Conservation (phyloP, 2,797 vertebrate genomes). For the Cryptoblepharus egeriae region DNA sequence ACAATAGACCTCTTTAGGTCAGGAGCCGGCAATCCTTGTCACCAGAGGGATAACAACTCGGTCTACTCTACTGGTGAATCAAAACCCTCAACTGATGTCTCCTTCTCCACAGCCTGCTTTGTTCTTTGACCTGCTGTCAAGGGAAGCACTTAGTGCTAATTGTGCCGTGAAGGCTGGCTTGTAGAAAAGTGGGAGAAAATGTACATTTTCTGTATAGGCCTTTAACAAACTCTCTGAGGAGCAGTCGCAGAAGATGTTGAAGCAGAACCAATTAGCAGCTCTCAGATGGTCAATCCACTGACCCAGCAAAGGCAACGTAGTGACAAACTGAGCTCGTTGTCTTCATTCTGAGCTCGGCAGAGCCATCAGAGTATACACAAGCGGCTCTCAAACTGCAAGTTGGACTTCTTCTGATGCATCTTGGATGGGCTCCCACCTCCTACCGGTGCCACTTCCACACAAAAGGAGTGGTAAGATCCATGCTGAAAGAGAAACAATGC, state of each 20-base stretch:
- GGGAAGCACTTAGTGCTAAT: background rate
- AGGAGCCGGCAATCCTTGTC: background rate
- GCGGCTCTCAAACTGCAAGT: background rate
- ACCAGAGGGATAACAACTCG: background rate
- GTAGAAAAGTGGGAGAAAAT: background rate
- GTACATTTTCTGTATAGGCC: background rate
- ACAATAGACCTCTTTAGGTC: background rate
- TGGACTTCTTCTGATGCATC: background rate
- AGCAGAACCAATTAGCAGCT: slow-evolving; percentile 12
- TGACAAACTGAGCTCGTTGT: background rate
- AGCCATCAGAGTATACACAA: background rate
- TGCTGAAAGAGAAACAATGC: background rate
- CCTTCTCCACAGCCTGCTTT: background rate
- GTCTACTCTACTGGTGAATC: background rate
- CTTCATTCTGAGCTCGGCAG: background rate
- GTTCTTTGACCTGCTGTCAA: slow-evolving; percentile 6
- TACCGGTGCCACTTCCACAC: background rate
- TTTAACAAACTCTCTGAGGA: slow-evolving; percentile 9
- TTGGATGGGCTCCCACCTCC: background rate
- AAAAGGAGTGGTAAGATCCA: background rate
- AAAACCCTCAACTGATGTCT: background rate
- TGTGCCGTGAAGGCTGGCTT: background rate
- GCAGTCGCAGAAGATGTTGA: slow-evolving; percentile 10
- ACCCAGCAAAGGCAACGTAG: background rate
- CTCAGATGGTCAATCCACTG: slow-evolving; percentile 1